Evolutionary conservation across 35 echinoderm and acorn worm genomes (phyloP).

Genomic region (Apostichopus parvimensis): DNA sequence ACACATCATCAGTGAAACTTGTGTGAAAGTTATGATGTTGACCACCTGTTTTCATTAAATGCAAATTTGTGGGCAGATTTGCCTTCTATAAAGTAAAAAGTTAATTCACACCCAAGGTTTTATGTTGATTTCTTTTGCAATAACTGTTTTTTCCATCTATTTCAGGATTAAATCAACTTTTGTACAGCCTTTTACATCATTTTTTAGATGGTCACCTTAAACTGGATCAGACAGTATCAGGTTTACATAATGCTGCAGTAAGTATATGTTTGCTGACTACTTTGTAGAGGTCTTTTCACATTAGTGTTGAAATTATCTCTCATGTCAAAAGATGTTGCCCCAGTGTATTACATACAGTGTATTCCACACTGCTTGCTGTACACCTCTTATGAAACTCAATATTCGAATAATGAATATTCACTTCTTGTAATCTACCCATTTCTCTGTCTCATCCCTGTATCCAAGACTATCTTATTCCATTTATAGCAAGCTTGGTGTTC

Average conservation of each 20-base stretch:
- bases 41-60: not conserved
- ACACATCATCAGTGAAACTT: too few relatives aligned
- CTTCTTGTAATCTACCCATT: too few relatives aligned
- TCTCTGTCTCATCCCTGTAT: too few relatives aligned
- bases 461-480: too few relatives aligned
- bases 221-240: constrained; percentile 19
- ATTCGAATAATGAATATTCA: too few relatives aligned
- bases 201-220: constrained; percentile 15
- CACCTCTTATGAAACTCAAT: too few relatives aligned
- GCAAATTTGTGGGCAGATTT: not conserved
- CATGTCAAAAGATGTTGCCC: too few relatives aligned
- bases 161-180: not conserved
- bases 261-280: not conserved
- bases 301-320: too few relatives aligned
- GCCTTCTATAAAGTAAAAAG: not conserved
- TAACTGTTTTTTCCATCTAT: not conserved
- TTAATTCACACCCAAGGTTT: not conserved
- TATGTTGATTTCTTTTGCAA: not conserved
- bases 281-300: too few relatives aligned
- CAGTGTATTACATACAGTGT: too few relatives aligned
- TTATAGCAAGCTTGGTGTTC: too few relatives aligned
- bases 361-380: too few relatives aligned
- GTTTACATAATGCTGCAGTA: constrained; percentile 27
- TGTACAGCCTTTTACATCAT: constrained; percentile 12
- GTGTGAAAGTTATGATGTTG: not conserved